phyloP scores from a whole-genome alignment of 2,888 invertebrate genomes.

The Melangyna quadrimaculata region DNA sequence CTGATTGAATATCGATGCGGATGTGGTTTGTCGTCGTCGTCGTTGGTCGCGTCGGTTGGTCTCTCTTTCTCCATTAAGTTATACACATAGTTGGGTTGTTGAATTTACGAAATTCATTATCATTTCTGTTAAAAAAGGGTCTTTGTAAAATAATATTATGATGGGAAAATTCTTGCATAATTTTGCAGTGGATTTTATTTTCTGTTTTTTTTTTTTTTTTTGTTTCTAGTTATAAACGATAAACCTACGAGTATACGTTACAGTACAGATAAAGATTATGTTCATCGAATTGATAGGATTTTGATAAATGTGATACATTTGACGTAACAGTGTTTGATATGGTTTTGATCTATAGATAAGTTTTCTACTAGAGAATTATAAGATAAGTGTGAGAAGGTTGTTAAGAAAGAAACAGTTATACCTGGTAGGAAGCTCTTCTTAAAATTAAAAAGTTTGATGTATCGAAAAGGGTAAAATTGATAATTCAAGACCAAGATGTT shows the following conservation, averaged over 20 bases:
- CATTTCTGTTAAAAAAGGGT: slow-evolving; percentile 13
- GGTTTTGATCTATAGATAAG: neutral
- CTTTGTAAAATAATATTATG: neutral
- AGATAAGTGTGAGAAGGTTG: neutral
- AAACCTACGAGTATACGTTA: too few relatives aligned
- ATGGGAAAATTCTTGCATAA: slow-evolving; percentile 33
- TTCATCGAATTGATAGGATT: neutral
- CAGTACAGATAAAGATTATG: neutral
- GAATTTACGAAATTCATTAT: slow-evolving; percentile 34
- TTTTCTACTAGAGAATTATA: neutral
- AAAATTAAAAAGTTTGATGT: too few relatives aligned
- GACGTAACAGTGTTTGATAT: neutral
- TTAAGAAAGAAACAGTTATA: neutral
- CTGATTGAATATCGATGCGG: slow-evolving; percentile 33
- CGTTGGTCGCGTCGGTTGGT: neutral
- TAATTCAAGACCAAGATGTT: too few relatives aligned
- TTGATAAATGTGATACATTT: slow-evolving; percentile 3
- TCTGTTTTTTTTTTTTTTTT: neutral
- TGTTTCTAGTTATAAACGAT: neutral
- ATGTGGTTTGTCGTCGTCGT: slow-evolving; percentile 33
- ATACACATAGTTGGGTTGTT: neutral
- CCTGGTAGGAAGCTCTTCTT: neutral
- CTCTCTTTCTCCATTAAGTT: neutral
- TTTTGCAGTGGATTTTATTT: neutral
- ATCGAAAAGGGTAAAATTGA: too few relatives aligned